phyloP scores from a whole-genome alignment of 2,888 invertebrate species.

The Yponomeuta cagnagella region DNA sequence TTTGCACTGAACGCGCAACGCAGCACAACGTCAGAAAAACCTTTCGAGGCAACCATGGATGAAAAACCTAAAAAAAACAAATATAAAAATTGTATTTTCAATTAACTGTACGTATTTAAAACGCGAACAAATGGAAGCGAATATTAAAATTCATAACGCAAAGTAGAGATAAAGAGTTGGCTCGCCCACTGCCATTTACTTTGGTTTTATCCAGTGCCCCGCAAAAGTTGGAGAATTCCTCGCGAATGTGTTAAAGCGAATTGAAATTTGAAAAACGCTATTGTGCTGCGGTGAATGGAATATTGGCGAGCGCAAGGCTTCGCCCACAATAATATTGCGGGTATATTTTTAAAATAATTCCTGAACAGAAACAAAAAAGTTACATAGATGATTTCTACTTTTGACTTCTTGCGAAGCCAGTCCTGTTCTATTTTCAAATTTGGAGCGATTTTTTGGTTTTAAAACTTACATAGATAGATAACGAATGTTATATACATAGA shows the following conservation, averaged over 20 bases:
- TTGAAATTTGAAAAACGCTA: not conserved
- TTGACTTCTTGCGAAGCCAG: too few species aligned
- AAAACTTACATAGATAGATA: too few species aligned
- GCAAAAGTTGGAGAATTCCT: not conserved
- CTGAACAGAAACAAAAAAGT: too few species aligned
- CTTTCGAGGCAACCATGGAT: too few species aligned
- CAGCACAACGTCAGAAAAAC: too few species aligned
- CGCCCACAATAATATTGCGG: not conserved
- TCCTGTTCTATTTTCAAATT: too few species aligned
- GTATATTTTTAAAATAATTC: not conserved
- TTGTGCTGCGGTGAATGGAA: not conserved
- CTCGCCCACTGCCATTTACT: not conserved
- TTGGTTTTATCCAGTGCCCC: not conserved
- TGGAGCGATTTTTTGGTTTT: too few species aligned
- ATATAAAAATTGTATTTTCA: not conserved
- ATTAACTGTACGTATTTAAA: not conserved
- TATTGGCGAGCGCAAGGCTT: not conserved
- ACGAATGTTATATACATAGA: too few species aligned
- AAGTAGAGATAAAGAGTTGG: constrained; percentile 1
- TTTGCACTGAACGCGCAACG: too few species aligned
- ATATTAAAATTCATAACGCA: constrained; percentile 2
- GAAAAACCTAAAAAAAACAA: too few species aligned
- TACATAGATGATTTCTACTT: too few species aligned
- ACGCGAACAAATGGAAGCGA: not conserved
- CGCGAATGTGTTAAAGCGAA: not conserved